Percentiles rank a stretch among this genome's conserved stretches.
Conservation (phyloP, 2,113 vertebrate species). For the Oryzias woworae region DNA sequence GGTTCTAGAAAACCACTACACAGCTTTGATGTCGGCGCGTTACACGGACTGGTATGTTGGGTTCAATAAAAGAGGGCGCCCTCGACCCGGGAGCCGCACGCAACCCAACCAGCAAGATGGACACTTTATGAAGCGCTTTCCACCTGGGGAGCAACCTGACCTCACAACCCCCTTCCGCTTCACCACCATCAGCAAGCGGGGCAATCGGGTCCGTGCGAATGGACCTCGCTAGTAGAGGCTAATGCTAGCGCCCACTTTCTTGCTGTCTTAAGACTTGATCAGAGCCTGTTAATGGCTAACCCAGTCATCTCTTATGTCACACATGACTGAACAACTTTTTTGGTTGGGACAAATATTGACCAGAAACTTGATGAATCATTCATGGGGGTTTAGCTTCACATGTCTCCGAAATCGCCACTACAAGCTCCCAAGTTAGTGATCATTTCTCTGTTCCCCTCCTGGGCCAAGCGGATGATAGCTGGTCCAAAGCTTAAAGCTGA, state of each 20-base stretch:
- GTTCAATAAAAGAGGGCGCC: conserved; percentile 80
- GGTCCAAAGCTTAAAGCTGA: conserved; percentile 37
- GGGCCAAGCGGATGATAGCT: conserved; percentile 44
- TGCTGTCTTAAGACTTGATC: conserved; percentile 55
- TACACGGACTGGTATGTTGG: conserved; percentile 82
- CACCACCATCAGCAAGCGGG: conserved; percentile 80
- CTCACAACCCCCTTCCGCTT: conserved; percentile 80
- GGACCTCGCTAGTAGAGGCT: conserved; percentile 72
- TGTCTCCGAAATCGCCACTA: conserved; percentile 60
- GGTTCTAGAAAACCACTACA: conserved; percentile 85
- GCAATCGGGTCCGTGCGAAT: conserved; percentile 74
- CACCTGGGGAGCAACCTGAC: conserved; percentile 78
- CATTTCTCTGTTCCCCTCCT: conserved; percentile 38
- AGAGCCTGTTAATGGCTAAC: conserved; percentile 64
- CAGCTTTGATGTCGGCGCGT: conserved; percentile 81
- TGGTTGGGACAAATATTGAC: conserved; percentile 68
- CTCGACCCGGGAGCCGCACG: conserved; percentile 77
- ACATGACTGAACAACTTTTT: conserved; percentile 47
- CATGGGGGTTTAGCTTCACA: conserved; percentile 57
- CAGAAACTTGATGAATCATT: conserved; percentile 66
- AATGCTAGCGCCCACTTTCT: conserved; percentile 47
- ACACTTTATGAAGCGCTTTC: conserved; percentile 83
- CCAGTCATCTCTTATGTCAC: conserved; percentile 54
- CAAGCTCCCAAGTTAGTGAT: conserved; percentile 45
- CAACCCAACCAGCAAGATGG: conserved; percentile 81